phyloP scores from a whole-genome alignment of 37 sponge, comb jelly and placozoan species.

The Dysidea cf. avara region DNA sequence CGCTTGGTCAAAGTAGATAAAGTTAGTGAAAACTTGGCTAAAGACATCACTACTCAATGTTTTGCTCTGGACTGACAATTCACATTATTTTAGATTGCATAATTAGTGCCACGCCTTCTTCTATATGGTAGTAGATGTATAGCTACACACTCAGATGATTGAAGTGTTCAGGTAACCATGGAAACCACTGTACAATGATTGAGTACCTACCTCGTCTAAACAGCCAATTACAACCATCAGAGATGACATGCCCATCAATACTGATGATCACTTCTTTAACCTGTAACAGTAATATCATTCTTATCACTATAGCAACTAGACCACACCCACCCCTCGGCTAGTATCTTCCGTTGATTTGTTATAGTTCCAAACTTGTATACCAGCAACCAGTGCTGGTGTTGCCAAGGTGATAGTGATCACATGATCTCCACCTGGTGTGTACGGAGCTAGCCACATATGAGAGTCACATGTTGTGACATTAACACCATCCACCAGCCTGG shows the following conservation, averaged over 20 bases:
- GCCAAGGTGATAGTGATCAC: constrained; percentile 56
- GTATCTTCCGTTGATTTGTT: constrained; percentile 90
- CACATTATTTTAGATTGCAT: too few relatives aligned
- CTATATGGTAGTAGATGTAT: too few relatives aligned
- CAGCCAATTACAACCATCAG: constrained; percentile 23
- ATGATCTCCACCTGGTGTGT: constrained; percentile 3
- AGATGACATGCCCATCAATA: constrained; percentile 59
- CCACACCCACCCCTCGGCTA: constrained; percentile 69
- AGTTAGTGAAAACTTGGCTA: too few relatives aligned
- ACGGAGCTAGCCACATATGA: constrained; percentile 85
- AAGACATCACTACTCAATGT: too few relatives aligned
- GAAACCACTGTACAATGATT: too few relatives aligned
- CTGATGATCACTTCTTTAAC: constrained; percentile 50
- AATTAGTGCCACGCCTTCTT: too few relatives aligned
- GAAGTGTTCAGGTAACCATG: background rate
- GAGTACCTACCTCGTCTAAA: constrained; percentile 49
- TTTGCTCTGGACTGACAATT: too few relatives aligned
- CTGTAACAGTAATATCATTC: constrained; percentile 6
- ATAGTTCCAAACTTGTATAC: constrained; percentile 89
- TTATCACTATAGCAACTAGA: background rate
- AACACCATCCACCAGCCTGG: constrained; percentile 67
- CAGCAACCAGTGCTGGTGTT: constrained; percentile 24
- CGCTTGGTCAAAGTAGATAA: too few relatives aligned
- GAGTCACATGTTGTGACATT: constrained; percentile 72
- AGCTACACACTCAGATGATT: too few relatives aligned